Evolutionary conservation across 2,797 vertebrate genomes (phyloP), one percentile per base, ranked within the genome.

Genomic region (Onychomys arenicola): DNA sequence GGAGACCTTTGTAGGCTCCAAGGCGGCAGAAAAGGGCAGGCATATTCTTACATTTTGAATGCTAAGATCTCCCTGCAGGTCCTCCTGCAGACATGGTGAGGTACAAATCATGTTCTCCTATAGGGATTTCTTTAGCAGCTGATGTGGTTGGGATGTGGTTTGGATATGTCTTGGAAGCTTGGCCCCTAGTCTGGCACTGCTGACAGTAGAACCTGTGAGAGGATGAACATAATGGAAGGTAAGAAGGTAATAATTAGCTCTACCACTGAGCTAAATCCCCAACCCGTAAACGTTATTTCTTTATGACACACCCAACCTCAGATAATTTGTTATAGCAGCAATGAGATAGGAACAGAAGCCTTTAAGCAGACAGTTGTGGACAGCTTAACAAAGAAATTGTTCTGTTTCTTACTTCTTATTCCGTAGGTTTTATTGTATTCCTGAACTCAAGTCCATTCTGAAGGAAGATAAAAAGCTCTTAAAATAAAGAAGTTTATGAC

Each of bases 381-480:
- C 1, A 59, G 57, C 63, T 89, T 88, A 76, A 27, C 25, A 49
- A 81, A 43, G n/a, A 91, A 91, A 91, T 82, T 89, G 86, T 82
- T 65, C 67, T 89, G 4, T 61, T 89, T 89, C 75, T 57, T 59
- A 29, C 77, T 92, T 81, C 77, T 94, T 57, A 94, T 75, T 9
- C 52, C 32, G 0, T 25, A 9, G 6, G 34, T 77, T 94, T 92
- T 94, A 37, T 46, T 73, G 67, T 2, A 40, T 87, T 78, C 46
- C 40, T 52, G 63, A 88, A 71, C n/a, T 67, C 55, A 85, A 89
- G 61, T 91, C 17, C 82, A 23, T 89, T 95, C 77, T 81, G 90
- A 85, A 96, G 46, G 37, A 88, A 88, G 29, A 78, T 83, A 90
- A 84, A 93, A 77, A 59, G 67, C n/a, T 91, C 6, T 55, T 80